A percentile compares a stretch with the other conserved stretches of the same genome.
These are phyloP conservation scores for Pharmacophagus antenor DNA, from an alignment of 2,888 invertebrate species.

Conservation along the genomic window DNA sequence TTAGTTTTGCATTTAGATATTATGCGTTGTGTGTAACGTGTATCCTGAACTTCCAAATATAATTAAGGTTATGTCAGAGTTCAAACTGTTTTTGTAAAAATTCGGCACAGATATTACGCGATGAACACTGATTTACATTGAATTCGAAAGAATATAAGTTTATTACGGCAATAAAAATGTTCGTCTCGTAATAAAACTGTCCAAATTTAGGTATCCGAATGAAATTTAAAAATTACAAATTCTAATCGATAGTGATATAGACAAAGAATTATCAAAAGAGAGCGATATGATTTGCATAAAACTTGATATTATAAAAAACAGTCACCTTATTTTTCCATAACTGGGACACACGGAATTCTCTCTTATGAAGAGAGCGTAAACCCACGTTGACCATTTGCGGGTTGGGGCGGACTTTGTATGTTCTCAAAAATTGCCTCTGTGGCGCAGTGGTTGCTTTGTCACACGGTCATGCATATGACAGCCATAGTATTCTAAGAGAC, in stretches of 20 bases:
- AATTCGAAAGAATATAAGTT: conserved; percentile 25
- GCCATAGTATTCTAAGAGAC: no score
- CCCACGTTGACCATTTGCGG: no score
- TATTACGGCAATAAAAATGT: conserved; percentile 17
- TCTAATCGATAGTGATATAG: not conserved
- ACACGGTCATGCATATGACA: no score
- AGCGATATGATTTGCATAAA: not conserved
- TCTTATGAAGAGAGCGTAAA: no score
- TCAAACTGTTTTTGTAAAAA: conserved; percentile 16
- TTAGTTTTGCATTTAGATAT: conserved; percentile 13
- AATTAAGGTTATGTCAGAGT: conserved; percentile 29
- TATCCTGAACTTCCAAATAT: conserved; percentile 18
- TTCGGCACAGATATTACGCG: conserved; percentile 20
- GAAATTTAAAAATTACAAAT: not conserved
- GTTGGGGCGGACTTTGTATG: no score
- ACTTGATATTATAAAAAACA: no score
- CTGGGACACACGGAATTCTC: no score
- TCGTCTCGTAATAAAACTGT: not conserved
- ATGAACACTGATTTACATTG: conserved; percentile 12
- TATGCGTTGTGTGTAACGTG: conserved; percentile 9
- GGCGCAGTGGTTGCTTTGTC: no score
- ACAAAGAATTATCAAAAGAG: not conserved
- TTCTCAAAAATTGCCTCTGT: no score
- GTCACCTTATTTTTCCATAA: no score
- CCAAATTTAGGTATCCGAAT: not conserved